Conservation (phyloP, 2,888 invertebrate species). For the Mythimna ferrago region DNA sequence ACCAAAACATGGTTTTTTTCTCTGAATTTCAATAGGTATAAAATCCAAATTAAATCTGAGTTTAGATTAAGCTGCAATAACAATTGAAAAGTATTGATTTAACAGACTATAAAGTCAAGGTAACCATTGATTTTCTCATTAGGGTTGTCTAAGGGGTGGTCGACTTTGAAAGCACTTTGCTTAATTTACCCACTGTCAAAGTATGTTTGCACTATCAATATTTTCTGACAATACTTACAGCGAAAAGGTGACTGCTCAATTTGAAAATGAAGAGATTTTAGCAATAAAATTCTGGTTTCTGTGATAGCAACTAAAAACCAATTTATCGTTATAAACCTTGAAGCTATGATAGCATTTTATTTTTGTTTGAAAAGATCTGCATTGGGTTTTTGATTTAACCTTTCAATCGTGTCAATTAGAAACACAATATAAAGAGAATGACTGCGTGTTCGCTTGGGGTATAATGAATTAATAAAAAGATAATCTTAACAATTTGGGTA, state of each 20-base stretch:
- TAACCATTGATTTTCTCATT: conserved; percentile 22
- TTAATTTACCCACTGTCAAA: not conserved
- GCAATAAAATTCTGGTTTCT: not conserved
- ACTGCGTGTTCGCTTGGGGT: no score
- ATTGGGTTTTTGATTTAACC: not conserved
- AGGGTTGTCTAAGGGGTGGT: not conserved
- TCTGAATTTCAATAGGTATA: no score
- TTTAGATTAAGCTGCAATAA: not conserved
- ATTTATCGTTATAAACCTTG: not conserved
- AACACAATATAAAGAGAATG: no score
- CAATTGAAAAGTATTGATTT: conserved; percentile 21
- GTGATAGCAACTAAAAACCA: not conserved
- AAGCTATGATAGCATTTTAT: not conserved
- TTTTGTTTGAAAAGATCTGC: not conserved
- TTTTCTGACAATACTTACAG: not conserved
- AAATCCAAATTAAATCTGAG: not conserved
- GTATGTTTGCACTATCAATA: no score
- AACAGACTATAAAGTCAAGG: conserved; percentile 24
- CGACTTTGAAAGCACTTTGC: not conserved
- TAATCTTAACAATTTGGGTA: not conserved
- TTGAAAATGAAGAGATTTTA: not conserved
- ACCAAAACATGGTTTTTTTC: no score
- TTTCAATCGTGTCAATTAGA: no score
- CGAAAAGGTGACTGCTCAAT: not conserved
- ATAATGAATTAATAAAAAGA: not conserved